Conservation (phyloP, 1,140 invertebrate species). For the Spodoptera frugiperda region DNA sequence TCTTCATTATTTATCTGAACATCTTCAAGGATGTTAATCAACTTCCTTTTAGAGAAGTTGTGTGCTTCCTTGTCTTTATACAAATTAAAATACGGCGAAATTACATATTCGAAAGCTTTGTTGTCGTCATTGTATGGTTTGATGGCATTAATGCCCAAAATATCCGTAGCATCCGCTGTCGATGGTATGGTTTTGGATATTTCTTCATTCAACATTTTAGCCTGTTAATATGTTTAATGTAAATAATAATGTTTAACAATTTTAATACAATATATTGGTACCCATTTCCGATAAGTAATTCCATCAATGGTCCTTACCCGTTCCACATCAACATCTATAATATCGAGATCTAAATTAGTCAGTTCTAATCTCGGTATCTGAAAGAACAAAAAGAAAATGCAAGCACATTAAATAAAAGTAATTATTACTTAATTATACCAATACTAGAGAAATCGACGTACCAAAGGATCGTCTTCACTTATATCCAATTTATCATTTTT, state of each 20-base stretch:
- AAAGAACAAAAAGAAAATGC: slow-evolving; percentile 42
- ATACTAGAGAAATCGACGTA: not conserved
- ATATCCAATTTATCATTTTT: slow-evolving; percentile 40
- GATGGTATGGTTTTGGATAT: slow-evolving; percentile 4
- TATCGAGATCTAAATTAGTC: slow-evolving; percentile 63
- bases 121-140: slow-evolving; percentile 3
- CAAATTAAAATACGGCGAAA: slow-evolving; percentile 57
- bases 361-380: slow-evolving; percentile 71
- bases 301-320: slow-evolving; percentile 59
- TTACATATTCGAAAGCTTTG: slow-evolving; percentile 50
- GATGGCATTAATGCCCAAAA: slow-evolving; percentile 12
- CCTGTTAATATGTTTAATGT: slow-evolving; percentile 14
- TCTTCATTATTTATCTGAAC: slow-evolving; percentile 66
- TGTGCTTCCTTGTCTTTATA: slow-evolving; percentile 30
- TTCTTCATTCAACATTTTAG: slow-evolving; percentile 50
- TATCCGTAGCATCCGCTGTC: slow-evolving; percentile 17
- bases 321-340: slow-evolving; percentile 64
- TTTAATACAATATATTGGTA: not conserved
- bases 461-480: slow-evolving; percentile 35
- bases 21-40: slow-evolving; percentile 76
- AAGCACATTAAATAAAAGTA: not conserved
- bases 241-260: not conserved
- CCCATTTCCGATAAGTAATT: not conserved
- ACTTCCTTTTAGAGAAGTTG: slow-evolving; percentile 68
- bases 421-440: not conserved